These are phyloP conservation scores for Rhinoderma darwinii DNA, from an alignment of 2,113 vertebrate species.

Conservation along the genomic window DNA sequence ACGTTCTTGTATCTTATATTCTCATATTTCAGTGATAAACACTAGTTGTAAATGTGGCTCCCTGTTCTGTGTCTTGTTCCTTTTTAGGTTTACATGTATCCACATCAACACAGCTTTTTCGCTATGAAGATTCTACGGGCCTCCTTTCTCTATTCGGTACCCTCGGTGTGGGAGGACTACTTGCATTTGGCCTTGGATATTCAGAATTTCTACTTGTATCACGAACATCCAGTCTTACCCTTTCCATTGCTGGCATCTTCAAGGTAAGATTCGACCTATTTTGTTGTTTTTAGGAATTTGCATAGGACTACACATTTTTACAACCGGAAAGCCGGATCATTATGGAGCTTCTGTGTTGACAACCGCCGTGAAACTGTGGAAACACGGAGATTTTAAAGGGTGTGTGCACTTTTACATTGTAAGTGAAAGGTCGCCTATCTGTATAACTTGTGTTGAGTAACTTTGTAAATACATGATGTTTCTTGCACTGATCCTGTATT, in stretches of 20 bases:
- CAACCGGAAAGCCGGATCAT: neutral
- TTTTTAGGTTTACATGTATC: constrained; percentile 84
- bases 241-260: constrained; percentile 94
- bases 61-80: constrained; percentile 12
- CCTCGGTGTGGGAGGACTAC: constrained; percentile 81
- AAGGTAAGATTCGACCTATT: constrained; percentile 77
- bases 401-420: no score
- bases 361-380: no score
- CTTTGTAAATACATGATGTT: no score
- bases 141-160: constrained; percentile 77
- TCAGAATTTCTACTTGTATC: constrained; percentile 95
- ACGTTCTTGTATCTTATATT: neutral
- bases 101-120: constrained; percentile 86
- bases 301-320: neutral
- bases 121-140: constrained; percentile 76
- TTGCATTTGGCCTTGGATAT: constrained; percentile 94
- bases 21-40: neutral
- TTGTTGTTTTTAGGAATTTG: neutral
- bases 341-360: neutral
- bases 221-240: constrained; percentile 90
- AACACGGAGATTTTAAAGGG: no score
- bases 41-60: neutral
- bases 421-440: no score
- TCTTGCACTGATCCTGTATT: no score
- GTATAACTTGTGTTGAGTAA: no score